These are phyloP conservation scores for Andrena marginata DNA, from an alignment of 2,888 invertebrate genomes.

Conservation along the genomic window DNA sequence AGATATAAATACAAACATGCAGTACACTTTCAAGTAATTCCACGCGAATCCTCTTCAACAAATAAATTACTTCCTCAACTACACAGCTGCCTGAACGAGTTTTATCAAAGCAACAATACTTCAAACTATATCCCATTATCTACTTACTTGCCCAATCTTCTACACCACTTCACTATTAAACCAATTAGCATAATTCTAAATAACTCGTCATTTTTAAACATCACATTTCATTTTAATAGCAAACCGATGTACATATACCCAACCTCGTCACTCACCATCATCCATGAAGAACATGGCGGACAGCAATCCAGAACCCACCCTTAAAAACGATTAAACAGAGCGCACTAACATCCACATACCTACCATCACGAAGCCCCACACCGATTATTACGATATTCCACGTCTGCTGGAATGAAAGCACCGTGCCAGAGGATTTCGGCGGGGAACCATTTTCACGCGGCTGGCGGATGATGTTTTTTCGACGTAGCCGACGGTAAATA, in stretches of 20 bases:
- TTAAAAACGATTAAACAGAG: no score
- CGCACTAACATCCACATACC: no score
- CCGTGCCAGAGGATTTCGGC: constrained; percentile 22
- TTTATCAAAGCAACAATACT: no score
- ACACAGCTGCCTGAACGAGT: background rate
- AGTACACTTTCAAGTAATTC: background rate
- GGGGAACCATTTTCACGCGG: constrained; percentile 29
- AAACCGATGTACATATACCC: no score
- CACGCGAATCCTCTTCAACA: background rate
- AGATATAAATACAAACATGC: background rate
- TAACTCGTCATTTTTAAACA: no score
- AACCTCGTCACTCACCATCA: no score
- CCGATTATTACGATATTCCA: constrained; percentile 34
- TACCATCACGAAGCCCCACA: background rate
- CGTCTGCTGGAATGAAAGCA: background rate
- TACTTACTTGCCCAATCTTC: no score
- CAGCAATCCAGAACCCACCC: background rate
- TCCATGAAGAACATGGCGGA: background rate
- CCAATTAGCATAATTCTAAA: no score
- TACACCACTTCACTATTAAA: no score
- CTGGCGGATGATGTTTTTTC: background rate
- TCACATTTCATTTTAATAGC: no score
- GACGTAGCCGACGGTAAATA: constrained; percentile 11
- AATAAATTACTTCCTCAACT: background rate
- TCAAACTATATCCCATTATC: no score